Conservation (phyloP, 2,113 vertebrate genomes). For the Amphiprion ocellaris region DNA sequence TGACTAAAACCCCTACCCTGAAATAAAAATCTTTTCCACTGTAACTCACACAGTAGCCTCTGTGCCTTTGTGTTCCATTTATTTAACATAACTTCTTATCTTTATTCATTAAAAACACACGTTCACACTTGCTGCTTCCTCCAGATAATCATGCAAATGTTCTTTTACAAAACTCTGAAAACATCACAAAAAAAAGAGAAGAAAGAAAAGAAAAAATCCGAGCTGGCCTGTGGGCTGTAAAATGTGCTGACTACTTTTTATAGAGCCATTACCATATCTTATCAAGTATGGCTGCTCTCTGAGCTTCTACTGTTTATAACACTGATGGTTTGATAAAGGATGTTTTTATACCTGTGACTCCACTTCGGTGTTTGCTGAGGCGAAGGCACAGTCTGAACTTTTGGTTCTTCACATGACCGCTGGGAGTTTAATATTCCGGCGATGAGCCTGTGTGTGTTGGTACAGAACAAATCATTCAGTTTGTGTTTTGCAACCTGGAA, state of each 20-base stretch:
- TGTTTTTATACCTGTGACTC: conserved; percentile 16
- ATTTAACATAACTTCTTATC: neutral
- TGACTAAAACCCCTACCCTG: too few species aligned
- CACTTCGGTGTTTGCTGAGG: neutral
- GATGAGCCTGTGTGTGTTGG: neutral
- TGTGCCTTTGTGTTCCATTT: neutral
- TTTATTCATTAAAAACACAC: neutral
- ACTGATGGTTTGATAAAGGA: conserved; percentile 19
- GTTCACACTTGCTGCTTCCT: neutral
- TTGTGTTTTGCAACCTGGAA: neutral
- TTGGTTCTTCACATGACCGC: conserved; percentile 14
- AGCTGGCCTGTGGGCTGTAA: neutral
- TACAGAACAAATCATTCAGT: neutral
- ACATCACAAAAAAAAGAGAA: neutral
- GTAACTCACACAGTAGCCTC: neutral
- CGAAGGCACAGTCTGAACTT: conserved; percentile 3
- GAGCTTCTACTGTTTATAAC: conserved; percentile 28
- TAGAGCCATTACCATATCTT: conserved; percentile 23
- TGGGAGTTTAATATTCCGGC: conserved; percentile 20
- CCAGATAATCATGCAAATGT: neutral
- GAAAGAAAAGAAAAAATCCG: neutral
- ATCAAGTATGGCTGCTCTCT: conserved; percentile 31
- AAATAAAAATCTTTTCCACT: neutral
- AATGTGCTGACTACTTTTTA: neutral
- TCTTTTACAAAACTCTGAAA: neutral